These are phyloP conservation scores for Caenorhabditis remanei DNA, from an alignment of 1,140 invertebrate genomes.

Conservation along the genomic window DNA sequence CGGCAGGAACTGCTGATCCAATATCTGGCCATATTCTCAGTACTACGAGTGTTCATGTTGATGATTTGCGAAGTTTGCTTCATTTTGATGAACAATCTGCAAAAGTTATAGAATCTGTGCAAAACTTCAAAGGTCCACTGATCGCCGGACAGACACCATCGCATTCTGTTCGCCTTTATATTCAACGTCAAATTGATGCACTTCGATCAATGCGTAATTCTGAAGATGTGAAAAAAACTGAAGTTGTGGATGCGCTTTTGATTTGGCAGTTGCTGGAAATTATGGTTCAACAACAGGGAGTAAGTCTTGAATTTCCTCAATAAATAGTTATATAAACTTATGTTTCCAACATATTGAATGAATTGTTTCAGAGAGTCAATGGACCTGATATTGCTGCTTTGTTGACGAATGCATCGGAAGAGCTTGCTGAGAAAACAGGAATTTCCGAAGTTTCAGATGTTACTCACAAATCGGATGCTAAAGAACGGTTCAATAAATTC, in stretches of 20 bases:
- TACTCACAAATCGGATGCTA: constrained; percentile 21
- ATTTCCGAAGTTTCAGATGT: constrained; percentile 9
- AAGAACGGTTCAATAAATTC: constrained; percentile 50
- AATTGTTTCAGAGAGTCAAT: constrained; percentile 52
- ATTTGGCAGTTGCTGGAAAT: constrained; percentile 61
- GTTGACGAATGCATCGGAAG: constrained; percentile 4
- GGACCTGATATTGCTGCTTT: constrained; percentile 61
- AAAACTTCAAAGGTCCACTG: constrained; percentile 58
- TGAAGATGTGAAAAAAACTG: constrained; percentile 50
- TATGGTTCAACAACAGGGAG: constrained; percentile 62
- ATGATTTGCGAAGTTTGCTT: constrained; percentile 1
- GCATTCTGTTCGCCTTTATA: constrained; percentile 57
- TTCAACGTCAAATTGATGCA: constrained; percentile 58
- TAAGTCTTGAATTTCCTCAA: not conserved
- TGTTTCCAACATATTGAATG: not conserved
- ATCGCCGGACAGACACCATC: constrained; percentile 48
- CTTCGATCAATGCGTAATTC: constrained; percentile 34
- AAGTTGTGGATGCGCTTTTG: constrained; percentile 54
- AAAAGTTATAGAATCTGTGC: constrained; percentile 37
- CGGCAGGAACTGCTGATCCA: not conserved
- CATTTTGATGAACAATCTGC: constrained; percentile 44
- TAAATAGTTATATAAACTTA: not conserved
- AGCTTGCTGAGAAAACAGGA: constrained; percentile 28
- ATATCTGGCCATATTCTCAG: constrained; percentile 6
- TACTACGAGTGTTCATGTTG: constrained; percentile 29